Conservation (phyloP, 2,888 invertebrate genomes). For the Lordiphosa andalusiaca region DNA sequence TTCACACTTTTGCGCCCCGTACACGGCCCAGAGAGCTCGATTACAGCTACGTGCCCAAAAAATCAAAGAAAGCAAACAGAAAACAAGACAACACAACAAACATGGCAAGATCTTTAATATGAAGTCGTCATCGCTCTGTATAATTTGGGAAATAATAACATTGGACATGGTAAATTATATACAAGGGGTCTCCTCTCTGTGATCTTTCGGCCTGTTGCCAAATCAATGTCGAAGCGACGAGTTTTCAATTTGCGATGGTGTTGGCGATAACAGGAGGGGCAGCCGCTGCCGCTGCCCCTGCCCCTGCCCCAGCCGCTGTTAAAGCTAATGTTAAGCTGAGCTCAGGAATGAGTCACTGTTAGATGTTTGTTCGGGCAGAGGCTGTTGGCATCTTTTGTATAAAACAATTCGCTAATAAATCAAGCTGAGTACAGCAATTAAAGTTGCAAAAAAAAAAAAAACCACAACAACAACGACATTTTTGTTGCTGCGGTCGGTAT, state of each 20-base stretch:
- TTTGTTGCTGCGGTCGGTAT: conserved; percentile 55
- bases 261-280: conserved; percentile 55
- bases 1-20: conserved; percentile 72
- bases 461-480: conserved; percentile 40
- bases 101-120: conserved; percentile 27
- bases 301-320: conserved; percentile 33
- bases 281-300: conserved; percentile 46
- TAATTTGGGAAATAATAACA: conserved; percentile 72
- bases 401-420: conserved; percentile 75
- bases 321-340: conserved; percentile 8
- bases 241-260: conserved; percentile 68
- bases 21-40: conserved; percentile 12
- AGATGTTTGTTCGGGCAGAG: conserved; percentile 32
- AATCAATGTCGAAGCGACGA: conserved; percentile 49
- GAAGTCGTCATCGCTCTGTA: conserved; percentile 64
- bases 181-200: conserved; percentile 13
- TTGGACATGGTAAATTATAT: conserved; percentile 68
- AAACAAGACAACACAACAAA: conserved; percentile 22
- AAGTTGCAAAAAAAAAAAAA: conserved; percentile 74
- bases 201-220: conserved; percentile 32
- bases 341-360: conserved; percentile 53
- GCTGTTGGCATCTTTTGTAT: conserved; percentile 60
- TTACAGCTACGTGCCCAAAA: conserved; percentile 45
- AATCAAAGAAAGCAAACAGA: conserved; percentile 4
- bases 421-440: conserved; percentile 74